phyloP scores from a whole-genome alignment of 2,797 vertebrate genomes.

The Siniperca undulata region DNA sequence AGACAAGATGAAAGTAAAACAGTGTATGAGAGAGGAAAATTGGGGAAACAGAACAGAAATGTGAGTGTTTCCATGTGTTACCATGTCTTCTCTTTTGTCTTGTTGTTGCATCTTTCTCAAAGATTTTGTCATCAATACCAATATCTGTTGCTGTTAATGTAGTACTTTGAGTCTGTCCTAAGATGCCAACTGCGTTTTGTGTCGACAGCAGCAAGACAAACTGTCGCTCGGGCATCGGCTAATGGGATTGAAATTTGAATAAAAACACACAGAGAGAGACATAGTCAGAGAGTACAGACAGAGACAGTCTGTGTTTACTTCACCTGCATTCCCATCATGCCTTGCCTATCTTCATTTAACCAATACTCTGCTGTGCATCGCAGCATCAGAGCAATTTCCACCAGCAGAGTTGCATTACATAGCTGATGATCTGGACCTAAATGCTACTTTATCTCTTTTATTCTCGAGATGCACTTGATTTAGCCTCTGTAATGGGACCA shows the following conservation, averaged over 20 bases:
- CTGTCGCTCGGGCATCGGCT: constrained; percentile 30
- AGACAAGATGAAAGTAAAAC: neutral
- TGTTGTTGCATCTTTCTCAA: constrained; percentile 1
- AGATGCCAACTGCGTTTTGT: neutral
- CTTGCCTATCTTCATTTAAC: constrained; percentile 52
- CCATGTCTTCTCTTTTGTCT: neutral
- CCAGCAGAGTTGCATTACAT: constrained; percentile 48
- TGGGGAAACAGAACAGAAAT: neutral
- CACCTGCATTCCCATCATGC: constrained; percentile 66
- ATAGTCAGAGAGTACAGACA: constrained; percentile 6
- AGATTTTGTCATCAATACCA: neutral
- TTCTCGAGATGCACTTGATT: constrained; percentile 47
- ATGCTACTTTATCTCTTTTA: constrained; percentile 58
- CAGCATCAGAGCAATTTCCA: constrained; percentile 51
- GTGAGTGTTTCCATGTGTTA: neutral
- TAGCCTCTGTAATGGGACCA: constrained; percentile 49
- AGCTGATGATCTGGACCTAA: constrained; percentile 44
- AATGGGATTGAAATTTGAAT: constrained; percentile 48
- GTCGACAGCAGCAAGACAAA: constrained; percentile 36
- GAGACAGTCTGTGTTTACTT: constrained; percentile 41
- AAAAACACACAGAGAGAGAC: constrained; percentile 15
- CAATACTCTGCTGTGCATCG: constrained; percentile 39
- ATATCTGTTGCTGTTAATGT: constrained; percentile 8
- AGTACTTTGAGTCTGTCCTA: neutral
- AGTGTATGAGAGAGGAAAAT: neutral